These are phyloP conservation scores for Phortica magna DNA, from an alignment of 2,888 invertebrate species.

Conservation along the genomic window DNA sequence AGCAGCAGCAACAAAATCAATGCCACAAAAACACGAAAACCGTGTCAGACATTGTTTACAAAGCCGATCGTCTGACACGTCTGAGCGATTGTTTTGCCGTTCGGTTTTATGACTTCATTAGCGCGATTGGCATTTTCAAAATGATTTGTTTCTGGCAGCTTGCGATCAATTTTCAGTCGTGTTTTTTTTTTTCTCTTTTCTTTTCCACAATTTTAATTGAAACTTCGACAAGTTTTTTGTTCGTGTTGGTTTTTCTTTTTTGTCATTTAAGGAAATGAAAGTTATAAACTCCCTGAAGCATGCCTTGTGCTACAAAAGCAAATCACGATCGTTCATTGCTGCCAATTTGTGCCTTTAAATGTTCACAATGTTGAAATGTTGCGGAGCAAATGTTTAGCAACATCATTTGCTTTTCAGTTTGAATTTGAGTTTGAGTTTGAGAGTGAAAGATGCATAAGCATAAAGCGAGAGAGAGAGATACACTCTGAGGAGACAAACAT, in stretches of 20 bases:
- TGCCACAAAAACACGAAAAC: constrained; percentile 20
- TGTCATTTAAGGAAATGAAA: constrained; percentile 37
- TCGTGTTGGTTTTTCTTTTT: neutral
- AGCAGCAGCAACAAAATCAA: constrained; percentile 24
- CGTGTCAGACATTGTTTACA: constrained; percentile 6
- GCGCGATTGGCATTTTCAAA: constrained; percentile 54
- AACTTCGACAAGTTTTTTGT: neutral
- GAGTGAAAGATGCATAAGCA: constrained; percentile 19
- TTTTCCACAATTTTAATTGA: constrained; percentile 25
- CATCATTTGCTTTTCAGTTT: too few relatives aligned
- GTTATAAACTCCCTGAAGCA: constrained; percentile 33
- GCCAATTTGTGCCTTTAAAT: constrained; percentile 28
- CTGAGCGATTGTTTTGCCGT: constrained; percentile 43
- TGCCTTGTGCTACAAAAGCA: neutral
- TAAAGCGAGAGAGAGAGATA: neutral
- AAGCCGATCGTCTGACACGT: constrained; percentile 57
- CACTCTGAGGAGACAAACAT: neutral
- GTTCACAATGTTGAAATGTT: constrained; percentile 27
- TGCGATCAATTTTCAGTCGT: neutral
- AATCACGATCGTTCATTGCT: constrained; percentile 21
- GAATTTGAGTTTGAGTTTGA: too few relatives aligned
- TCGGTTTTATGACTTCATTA: constrained; percentile 78
- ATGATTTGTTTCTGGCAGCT: constrained; percentile 51
- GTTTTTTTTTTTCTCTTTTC: neutral
- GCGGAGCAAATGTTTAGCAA: neutral